Evolutionary conservation across 2,888 invertebrate species (phyloP), one percentile per base, ranked within the genome.

Genomic region (Leptodirus hochenwartii): DNA sequence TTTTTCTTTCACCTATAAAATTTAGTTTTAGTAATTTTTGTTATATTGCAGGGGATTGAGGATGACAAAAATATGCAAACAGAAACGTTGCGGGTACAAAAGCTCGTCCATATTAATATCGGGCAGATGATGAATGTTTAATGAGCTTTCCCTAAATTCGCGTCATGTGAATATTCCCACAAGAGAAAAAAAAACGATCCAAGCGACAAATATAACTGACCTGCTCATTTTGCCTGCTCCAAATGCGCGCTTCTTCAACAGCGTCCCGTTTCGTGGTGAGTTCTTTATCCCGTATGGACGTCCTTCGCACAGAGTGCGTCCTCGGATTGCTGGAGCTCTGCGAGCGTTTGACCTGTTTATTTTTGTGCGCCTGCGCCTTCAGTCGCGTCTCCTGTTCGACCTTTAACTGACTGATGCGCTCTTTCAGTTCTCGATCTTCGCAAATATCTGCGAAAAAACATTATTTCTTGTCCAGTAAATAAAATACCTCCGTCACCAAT

Each of bases 211-310:
- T n/a, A n/a, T n/a, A n/a, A n/a, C n/a, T n/a, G n/a, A n/a, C n/a
- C n/a, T n/a, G n/a, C n/a, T n/a, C n/a, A n/a, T n/a, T n/a, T n/a
- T n/a, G n/a, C n/a, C n/a, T n/a, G n/a, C n/a, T n/a, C n/a, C n/a
- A n/a, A 23, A 79, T 54, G 35, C 81, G 62, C 13, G 90, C 90
- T 54, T 95, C 95, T 50, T 93, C 90, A 23, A 84, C 73, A 13
- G 87, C 91, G 58, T 95, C 95, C 42, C 88, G 81, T 54, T 90
- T 82, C 22, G 91, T 85, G 31, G 91, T 84, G 41, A 88, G 64
- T 39, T 81, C 82, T 59, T 91, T 91, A 55, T 95, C 93, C 12
- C 93, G 66, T 36, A 93, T 68, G 25, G 90, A 91, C 23, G 91
- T 91, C 37, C 95, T 66, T 22, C 93, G 69, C 24, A 95, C 87